These are phyloP conservation scores for Beroe forskalii DNA, from an alignment of 37 sponge, comb jelly and placozoan species.

Conservation along the genomic window DNA sequence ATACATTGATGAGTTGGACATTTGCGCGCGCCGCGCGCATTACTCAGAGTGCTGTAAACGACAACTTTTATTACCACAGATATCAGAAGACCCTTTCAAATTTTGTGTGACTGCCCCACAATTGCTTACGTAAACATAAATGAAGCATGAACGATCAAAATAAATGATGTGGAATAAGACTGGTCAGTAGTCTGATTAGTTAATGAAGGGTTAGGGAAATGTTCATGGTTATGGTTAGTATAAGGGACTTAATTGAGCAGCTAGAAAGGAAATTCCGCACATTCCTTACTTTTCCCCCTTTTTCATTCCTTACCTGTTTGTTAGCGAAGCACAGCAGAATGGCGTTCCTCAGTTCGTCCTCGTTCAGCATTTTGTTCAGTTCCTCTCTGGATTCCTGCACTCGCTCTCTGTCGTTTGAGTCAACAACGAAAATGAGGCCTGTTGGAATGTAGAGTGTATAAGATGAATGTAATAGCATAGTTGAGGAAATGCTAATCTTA, in stretches of 20 bases:
- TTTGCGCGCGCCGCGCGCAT: conserved; percentile 1
- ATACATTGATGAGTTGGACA: conserved; percentile 36
- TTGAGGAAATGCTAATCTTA: too few relatives aligned
- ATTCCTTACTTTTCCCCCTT: too few relatives aligned
- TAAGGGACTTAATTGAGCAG: too few relatives aligned
- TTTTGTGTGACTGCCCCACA: not conserved
- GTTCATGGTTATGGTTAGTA: too few relatives aligned
- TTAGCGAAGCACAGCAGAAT: conserved; percentile 45
- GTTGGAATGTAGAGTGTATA: not conserved
- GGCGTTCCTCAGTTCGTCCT: conserved; percentile 60
- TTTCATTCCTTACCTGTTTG: conserved; percentile 62
- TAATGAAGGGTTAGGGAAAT: too few relatives aligned
- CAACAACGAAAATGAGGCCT: conserved; percentile 61
- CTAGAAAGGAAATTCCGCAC: too few relatives aligned
- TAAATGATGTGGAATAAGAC: too few relatives aligned
- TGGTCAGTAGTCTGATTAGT: too few relatives aligned
- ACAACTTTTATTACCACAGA: not conserved
- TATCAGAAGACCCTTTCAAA: conserved; percentile 6
- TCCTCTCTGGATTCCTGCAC: conserved; percentile 48
- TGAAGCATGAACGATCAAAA: too few relatives aligned
- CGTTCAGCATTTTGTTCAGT: conserved; percentile 28
- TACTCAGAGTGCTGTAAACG: not conserved
- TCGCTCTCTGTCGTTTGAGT: conserved; percentile 62
- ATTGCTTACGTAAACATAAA: conserved; percentile 45
- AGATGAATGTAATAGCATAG: too few relatives aligned